A percentile compares a stretch with the other conserved stretches of the same genome.
Conservation (phyloP, 2,113 vertebrate genomes). For the Scomber japonicus region DNA sequence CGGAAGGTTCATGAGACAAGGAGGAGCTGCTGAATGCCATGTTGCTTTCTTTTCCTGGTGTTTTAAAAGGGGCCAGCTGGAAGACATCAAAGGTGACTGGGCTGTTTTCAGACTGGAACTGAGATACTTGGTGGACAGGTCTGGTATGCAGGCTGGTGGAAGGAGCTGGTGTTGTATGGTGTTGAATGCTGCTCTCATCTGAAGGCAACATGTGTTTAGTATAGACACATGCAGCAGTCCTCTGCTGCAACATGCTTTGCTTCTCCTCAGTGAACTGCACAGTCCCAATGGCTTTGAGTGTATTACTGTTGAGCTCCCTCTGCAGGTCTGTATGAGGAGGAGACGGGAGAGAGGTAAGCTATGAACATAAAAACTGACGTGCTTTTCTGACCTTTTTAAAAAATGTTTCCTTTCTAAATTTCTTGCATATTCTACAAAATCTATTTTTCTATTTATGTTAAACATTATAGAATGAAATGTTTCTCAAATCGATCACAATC, state of each 20-base stretch:
- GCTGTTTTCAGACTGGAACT: slow-evolving; percentile 15
- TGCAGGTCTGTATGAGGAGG: slow-evolving; percentile 71
- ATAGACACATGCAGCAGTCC: slow-evolving; percentile 53
- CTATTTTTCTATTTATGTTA: slow-evolving; percentile 1
- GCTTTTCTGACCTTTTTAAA: slow-evolving; percentile 4
- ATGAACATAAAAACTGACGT: neutral
- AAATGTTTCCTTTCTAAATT: neutral
- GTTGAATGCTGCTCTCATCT: slow-evolving; percentile 63
- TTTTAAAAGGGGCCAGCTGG: slow-evolving; percentile 73
- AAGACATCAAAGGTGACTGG: slow-evolving; percentile 61
- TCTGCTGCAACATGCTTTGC: slow-evolving; percentile 19
- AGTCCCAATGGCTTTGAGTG: neutral
- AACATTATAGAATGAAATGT: neutral
- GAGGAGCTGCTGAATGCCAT: slow-evolving; percentile 83
- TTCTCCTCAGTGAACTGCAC: slow-evolving; percentile 74
- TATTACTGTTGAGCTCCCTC: slow-evolving; percentile 57
- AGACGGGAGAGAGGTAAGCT: slow-evolving; percentile 23
- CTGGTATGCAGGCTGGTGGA: slow-evolving; percentile 82
- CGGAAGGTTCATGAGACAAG: slow-evolving; percentile 75
- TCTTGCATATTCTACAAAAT: neutral
- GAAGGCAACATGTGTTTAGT: slow-evolving; percentile 78
- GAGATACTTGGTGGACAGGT: slow-evolving; percentile 24
- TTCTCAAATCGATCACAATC: neutral
- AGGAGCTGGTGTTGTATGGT: slow-evolving; percentile 83
- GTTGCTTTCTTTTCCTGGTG: slow-evolving; percentile 59